Evolutionary conservation across 2,113 vertebrate species (phyloP).

Genomic region (Grammomys surdaster): DNA sequence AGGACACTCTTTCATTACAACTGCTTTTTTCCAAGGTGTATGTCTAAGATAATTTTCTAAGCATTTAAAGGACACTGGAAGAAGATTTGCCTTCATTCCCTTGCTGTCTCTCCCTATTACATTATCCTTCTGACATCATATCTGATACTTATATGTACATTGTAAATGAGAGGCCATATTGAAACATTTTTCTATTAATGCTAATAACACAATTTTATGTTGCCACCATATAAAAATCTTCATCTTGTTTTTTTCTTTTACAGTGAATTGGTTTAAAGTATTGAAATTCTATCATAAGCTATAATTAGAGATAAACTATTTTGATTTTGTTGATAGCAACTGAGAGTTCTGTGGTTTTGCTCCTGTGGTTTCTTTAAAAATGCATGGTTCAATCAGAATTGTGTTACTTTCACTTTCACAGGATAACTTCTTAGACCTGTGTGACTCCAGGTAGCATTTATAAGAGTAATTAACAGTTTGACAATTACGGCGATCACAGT

Average conservation of each 20-base stretch:
- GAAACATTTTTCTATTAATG: conserved; percentile 49
- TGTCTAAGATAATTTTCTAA: conserved; percentile 14
- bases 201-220: conserved; percentile 47
- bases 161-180: conserved; percentile 45
- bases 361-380: not conserved
- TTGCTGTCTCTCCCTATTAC: not conserved
- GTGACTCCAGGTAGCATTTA: conserved; percentile 52
- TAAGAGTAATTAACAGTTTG: conserved; percentile 47
- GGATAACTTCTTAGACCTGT: conserved; percentile 23
- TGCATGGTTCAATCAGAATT: conserved; percentile 41
- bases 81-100: not conserved
- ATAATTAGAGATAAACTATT: conserved; percentile 64
- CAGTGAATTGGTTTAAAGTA: conserved; percentile 51
- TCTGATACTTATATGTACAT: not conserved
- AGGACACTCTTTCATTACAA: conserved; percentile 21
- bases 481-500: conserved; percentile 18
- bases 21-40: conserved; percentile 58
- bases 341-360: conserved; percentile 20
- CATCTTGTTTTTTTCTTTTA: conserved; percentile 15
- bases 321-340: conserved; percentile 64
- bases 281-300: conserved; percentile 52
- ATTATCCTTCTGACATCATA: conserved; percentile 19
- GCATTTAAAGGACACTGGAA: conserved; percentile 23
- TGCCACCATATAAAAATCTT: conserved; percentile 55
- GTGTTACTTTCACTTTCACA: conserved; percentile 53